Conservation (phyloP, 1,140 invertebrate genomes). For the Copidosoma floridanum region DNA sequence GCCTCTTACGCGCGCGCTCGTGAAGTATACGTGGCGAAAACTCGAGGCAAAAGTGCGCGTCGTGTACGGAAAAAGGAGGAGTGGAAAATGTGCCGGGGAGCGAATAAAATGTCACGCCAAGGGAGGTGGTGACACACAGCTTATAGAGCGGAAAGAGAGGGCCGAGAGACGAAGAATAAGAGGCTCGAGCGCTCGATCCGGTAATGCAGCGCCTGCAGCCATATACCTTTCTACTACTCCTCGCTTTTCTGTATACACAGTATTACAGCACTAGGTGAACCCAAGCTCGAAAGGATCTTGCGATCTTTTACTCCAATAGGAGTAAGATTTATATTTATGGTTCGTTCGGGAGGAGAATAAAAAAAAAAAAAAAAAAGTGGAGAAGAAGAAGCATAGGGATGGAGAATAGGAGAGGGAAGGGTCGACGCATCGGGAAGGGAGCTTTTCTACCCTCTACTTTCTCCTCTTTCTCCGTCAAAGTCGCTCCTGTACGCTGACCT, state of each 20-base stretch:
- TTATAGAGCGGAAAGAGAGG: conserved; percentile 18
- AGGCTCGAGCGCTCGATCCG: conserved; percentile 10
- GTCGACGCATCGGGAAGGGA: neutral
- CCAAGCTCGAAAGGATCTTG: conserved; percentile 18
- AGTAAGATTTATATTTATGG: conserved; percentile 31
- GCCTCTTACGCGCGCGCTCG: neutral
- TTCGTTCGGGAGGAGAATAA: conserved; percentile 24
- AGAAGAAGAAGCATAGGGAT: neutral
- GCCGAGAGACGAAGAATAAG: neutral
- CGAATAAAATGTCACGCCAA: conserved; percentile 30
- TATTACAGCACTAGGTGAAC: conserved; percentile 12
- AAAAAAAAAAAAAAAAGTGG: neutral
- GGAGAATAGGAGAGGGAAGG: neutral
- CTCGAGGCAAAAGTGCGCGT: neutral
- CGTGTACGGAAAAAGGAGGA: conserved; percentile 7
- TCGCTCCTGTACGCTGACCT: conserved; percentile 19
- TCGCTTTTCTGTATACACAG: neutral
- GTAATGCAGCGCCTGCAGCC: conserved; percentile 18
- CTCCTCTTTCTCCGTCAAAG: neutral
- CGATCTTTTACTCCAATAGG: conserved; percentile 27
- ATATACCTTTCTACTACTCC: conserved; percentile 11
- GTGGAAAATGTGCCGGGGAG: neutral
- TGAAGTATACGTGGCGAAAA: neutral
- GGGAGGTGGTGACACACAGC: too few species aligned
- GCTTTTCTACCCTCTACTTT: too few species aligned